These are phyloP conservation scores for Tetanocera ferruginea DNA, from an alignment of 2,888 invertebrate species.

Conservation along the genomic window DNA sequence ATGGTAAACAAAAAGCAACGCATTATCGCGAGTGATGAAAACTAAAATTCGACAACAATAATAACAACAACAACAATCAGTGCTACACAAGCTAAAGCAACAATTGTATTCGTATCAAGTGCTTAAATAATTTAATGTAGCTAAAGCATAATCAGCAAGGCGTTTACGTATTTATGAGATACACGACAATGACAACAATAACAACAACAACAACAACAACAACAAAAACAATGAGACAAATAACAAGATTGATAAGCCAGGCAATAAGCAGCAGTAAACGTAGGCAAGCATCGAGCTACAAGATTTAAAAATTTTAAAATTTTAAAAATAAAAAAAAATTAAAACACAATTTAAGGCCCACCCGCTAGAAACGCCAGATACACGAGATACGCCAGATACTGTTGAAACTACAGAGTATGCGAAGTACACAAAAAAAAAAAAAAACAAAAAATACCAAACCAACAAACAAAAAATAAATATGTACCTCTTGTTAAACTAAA, in stretches of 20 bases:
- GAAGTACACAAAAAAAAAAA: too few species aligned
- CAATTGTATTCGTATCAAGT: background rate
- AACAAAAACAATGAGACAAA: background rate
- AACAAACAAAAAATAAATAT: too few species aligned
- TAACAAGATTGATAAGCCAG: background rate
- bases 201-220: conserved; percentile 6
- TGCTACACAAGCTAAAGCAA: background rate
- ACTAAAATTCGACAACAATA: background rate
- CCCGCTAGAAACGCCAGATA: too few species aligned
- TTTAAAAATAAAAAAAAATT: too few species aligned
- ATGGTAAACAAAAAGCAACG: background rate
- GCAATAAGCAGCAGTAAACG: background rate
- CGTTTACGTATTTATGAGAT: conserved; percentile 8
- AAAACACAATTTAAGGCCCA: too few species aligned
- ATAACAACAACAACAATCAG: too few species aligned
- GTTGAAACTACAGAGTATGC: too few species aligned
- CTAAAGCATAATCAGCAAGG: conserved; percentile 4
- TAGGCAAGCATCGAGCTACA: too few species aligned
- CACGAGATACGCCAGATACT: too few species aligned
- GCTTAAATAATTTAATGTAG: background rate
- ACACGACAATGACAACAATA: background rate
- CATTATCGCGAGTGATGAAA: background rate
- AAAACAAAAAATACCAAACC: too few species aligned
- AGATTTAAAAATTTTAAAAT: too few species aligned
- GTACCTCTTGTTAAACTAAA: too few species aligned